phyloP scores from a whole-genome alignment of 2,888 invertebrate species.

The Incurvaria masculella region DNA sequence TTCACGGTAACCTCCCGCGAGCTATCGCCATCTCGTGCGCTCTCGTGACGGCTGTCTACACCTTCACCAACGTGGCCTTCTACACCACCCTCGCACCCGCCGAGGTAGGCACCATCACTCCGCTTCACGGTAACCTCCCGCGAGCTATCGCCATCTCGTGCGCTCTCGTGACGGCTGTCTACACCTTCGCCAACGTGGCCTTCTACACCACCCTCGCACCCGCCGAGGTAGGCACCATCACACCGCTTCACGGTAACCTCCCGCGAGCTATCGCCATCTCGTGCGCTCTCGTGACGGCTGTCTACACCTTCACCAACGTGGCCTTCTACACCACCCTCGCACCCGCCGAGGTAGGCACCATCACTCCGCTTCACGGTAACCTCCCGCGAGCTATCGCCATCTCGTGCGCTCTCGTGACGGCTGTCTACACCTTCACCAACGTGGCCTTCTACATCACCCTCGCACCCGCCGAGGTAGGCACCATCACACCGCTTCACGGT shows the following conservation, averaged over 20 bases:
- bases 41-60: slow-evolving; percentile 92
- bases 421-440: slow-evolving; percentile 94
- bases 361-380: too few species aligned
- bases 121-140: too few species aligned
- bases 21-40: slow-evolving; percentile 96
- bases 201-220: slow-evolving; percentile 96
- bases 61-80: slow-evolving; percentile 93
- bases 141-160: slow-evolving; percentile 98
- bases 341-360: slow-evolving; percentile 79
- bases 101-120: slow-evolving; percentile 80
- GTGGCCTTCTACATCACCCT: slow-evolving; percentile 96
- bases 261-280: slow-evolving; percentile 98
- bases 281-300: slow-evolving; percentile 87
- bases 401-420: slow-evolving; percentile 89
- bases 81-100: slow-evolving; percentile 91
- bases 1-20: too few species aligned
- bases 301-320: slow-evolving; percentile 93
- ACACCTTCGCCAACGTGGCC: slow-evolving; percentile 92
- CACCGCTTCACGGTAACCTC: too few species aligned
- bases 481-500: too few species aligned
- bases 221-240: slow-evolving; percentile 75
- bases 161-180: slow-evolving; percentile 89
- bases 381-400: slow-evolving; percentile 94
- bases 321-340: slow-evolving; percentile 96
- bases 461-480: slow-evolving; percentile 80